phyloP scores from a whole-genome alignment of 2,888 invertebrate species.

The Spilarctia lutea region DNA sequence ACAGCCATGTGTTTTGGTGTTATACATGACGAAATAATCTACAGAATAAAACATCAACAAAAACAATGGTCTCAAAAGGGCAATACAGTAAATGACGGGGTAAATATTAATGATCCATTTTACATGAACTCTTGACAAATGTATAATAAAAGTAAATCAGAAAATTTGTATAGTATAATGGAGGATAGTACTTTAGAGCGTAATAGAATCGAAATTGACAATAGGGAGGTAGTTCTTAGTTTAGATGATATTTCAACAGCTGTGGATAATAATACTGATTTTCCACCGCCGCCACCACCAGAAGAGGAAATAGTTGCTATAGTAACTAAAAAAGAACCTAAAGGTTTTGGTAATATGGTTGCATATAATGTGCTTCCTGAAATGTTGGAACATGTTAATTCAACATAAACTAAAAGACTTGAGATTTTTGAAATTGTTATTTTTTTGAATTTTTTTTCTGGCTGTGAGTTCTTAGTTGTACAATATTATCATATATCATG shows the following conservation, averaged over 20 bases:
- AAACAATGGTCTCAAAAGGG: conserved; percentile 88
- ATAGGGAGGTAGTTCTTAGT: conserved; percentile 82
- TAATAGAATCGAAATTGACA: conserved; percentile 81
- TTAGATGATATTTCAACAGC: conserved; percentile 81
- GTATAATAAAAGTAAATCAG: conserved; percentile 85
- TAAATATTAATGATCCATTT: conserved; percentile 88
- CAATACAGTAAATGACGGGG: conserved; percentile 89
- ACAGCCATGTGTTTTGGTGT: conserved; percentile 97
- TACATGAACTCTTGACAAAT: conserved; percentile 92
- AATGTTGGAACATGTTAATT: conserved; percentile 82
- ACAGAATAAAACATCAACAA: conserved; percentile 91
- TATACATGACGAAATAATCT: conserved; percentile 95
- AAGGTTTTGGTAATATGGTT: conserved; percentile 83
- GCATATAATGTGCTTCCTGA: conserved; percentile 84
- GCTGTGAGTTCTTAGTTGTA: conserved; percentile 60
- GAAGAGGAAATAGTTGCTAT: conserved; percentile 84
- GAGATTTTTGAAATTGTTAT: conserved; percentile 41
- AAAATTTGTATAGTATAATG: conserved; percentile 87
- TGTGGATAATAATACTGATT: conserved; percentile 69
- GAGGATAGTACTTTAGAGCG: conserved; percentile 81
- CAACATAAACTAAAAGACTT: conserved; percentile 65
- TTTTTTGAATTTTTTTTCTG: conserved; percentile 59
- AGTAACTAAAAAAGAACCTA: conserved; percentile 83
- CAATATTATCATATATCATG: conserved; percentile 54
- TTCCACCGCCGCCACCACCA: conserved; percentile 76